Evolutionary conservation across 2,113 vertebrate species (phyloP), one percentile per base, ranked within the genome.

Genomic region (Jaculus jaculus): DNA sequence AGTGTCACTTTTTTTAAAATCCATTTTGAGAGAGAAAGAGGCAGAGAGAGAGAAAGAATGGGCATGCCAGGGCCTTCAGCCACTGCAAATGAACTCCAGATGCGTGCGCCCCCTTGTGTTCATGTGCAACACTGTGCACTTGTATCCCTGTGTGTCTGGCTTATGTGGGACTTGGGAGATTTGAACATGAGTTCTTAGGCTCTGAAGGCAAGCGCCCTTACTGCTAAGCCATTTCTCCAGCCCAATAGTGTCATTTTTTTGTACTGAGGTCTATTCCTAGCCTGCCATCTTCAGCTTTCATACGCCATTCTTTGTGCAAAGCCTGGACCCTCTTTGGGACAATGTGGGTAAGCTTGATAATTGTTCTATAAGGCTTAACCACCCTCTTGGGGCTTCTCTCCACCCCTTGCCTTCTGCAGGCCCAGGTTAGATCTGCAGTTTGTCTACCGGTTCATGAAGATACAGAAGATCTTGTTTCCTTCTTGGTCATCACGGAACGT

Each of bases 381-480:
- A 17, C 15, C 47, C 24, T 42, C 26, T 63, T 63, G 66, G 72
- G 69, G 9, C 21, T 65, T 90, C 51, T 61, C 54, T n/a, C 32
- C 74, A 2, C 61, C 58, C 90, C 6, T 13, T 30, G 73, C 51
- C 28, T 51, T 83, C 93, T 86, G 88, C 73, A 99, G 99, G 93
- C 95, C 97, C 7, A 98, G 96, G 80, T 95, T 99, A 88, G 99
- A 99, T 96, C 97, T 98, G 96, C 98, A 92, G 47, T 99, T 99
- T 96, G 87, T 99, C 37, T 98, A 98, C 97, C 98, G 99, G 75
- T 99, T 99, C 95, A 96, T 98, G 94, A 96, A 97, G 71, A 99
- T 99, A 94, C 98, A 98, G 97, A 97, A 97, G n/a, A 97, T 99
- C 61, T 98, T 99, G n/a, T 99, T 99, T 95, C 98, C 99, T 11